Base-by-base conservation (phyloP, 2,113 vertebrate species). In the Herpetotheres cachinnans region DNA sequence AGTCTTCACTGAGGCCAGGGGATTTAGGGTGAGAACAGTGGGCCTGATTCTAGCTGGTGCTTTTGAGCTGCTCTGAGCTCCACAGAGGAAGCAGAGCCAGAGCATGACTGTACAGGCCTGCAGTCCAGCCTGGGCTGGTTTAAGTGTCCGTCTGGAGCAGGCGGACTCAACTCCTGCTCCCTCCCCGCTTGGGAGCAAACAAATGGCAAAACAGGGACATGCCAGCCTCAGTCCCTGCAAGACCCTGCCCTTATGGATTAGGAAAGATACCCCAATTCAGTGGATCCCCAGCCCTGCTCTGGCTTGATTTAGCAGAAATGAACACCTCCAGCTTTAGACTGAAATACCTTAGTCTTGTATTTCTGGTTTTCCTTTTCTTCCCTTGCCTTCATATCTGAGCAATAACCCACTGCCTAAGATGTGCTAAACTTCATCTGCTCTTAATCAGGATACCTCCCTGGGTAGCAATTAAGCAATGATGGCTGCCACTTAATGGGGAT, bases 401-500 rank as follows among this genome's bases (percentile, higher is more conserved):
- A 77, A 73, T 47, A 88, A 82, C 11, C 77, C 38, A 19, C 72
- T 47, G 49, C 62, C 32, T 47, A 47, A 72, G 40, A 58, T 66
- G 66, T 65, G 46, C 70, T 85, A 22, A 91, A 89, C 81, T 95
- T 96, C 73, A 65, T 94, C 95, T 95, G 83, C 83, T 76, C 40
- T 95, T 91, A 77, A n/a, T 95, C 92, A 94, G 84, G 66, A 82
- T 61, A 15, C 71, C 81, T 95, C 82, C 62, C 89, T 66, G 66
- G 74, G 74, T 56, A 70, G 54, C 67, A 94, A 88, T 97, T 91
- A 82, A 62, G 42, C 66, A 87, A 34, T 73, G 58, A 62, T 59
- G 86, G 86, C 74, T 93, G 89, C 62, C 84, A 94, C 86, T 96
- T 94, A 93, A 88, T 40, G 66, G 78, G 21, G 32, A 91, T 54